Base-by-base conservation (phyloP, 2,113 vertebrate genomes). In the Pao palembangensis region DNA sequence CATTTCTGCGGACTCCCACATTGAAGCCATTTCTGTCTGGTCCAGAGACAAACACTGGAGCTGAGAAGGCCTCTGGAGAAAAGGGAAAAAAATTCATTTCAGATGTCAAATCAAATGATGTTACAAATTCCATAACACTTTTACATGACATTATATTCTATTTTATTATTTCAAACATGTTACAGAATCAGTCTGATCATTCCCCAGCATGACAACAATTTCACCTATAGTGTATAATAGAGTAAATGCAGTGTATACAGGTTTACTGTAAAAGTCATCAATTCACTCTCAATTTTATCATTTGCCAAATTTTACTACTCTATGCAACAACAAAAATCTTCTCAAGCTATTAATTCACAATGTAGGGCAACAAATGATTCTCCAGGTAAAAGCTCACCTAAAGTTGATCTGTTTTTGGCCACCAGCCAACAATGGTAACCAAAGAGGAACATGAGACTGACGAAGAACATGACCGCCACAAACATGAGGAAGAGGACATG, bases 381-480 rank as follows among this genome's bases (percentile, higher is more conserved):
- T 53, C 21, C 7, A 77, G 80, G 43, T 71, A 61, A 69, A 44
- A 16, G 58, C 92, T 93, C 89, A 98, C 97, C 97, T 85, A 99
- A 86, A 25, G 96, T 98, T 41, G 97, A 98, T 82, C 95, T 91
- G 91, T 99, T 99, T 76, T 93, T 93, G 69, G 93, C 92, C 55
- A 98, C 93, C 5, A 98, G 89, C 97, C 96, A 98, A 75, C 96
- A 98, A 61, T 98, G 97, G 80, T 98, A 99, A 67, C 94, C 92
- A 77, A 99, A 97, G 17, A 99, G 94, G 83, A 97, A 98, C 92
- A 96, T 90, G 61, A 98, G 94, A 91, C 96, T 98, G 25, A 98
- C 92, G 17, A 98, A 96, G 87, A 99, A 98, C 95, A 98, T 98
- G 88, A 98, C 85, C 0, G 96, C 94, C 88, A 98, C 93, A 67